Evolutionary conservation across 1,140 invertebrate species (phyloP).

Genomic region (Drosophila tristis): DNA sequence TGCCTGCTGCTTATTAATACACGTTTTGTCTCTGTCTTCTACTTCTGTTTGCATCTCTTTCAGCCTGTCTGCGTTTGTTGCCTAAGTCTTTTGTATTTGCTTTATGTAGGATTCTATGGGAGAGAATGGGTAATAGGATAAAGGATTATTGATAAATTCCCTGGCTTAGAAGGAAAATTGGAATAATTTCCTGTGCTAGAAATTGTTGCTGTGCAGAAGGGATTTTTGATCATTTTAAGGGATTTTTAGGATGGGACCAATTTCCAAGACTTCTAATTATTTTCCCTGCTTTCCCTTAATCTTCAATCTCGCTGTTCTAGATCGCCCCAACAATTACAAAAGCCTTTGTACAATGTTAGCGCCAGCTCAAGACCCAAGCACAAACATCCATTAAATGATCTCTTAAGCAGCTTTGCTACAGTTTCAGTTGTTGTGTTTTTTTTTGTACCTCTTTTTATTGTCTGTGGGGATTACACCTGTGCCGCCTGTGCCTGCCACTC

Average conservation of each 20-base stretch:
- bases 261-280: slow-evolving; percentile 2
- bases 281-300: slow-evolving; percentile 7
- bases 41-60: slow-evolving; percentile 15
- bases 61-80: slow-evolving; percentile 67
- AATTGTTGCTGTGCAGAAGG: too few relatives aligned
- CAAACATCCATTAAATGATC: slow-evolving; percentile 53
- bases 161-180: too few relatives aligned
- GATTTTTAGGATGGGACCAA: too few relatives aligned
- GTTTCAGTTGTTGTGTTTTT: slow-evolving; percentile 18
- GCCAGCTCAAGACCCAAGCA: slow-evolving; percentile 31
- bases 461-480: slow-evolving; percentile 68
- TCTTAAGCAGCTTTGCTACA: slow-evolving; percentile 68
- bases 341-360: slow-evolving; percentile 66
- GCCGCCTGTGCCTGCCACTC: slow-evolving; percentile 23
- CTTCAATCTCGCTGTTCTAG: slow-evolving; percentile 3
- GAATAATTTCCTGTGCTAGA: too few relatives aligned
- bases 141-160: too few relatives aligned
- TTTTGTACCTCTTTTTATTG: slow-evolving; percentile 12
- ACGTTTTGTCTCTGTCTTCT: slow-evolving; percentile 58
- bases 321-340: slow-evolving; percentile 49
- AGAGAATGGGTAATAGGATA: too few relatives aligned
- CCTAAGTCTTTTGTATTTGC: slow-evolving; percentile 79
- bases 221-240: too few relatives aligned
- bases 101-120: slow-evolving; percentile 9
- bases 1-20: slow-evolving; percentile 76